Percentiles rank a stretch among this genome's conserved stretches.
Conservation (phyloP, 2,113 vertebrate species). For the Hemicordylus capensis region DNA sequence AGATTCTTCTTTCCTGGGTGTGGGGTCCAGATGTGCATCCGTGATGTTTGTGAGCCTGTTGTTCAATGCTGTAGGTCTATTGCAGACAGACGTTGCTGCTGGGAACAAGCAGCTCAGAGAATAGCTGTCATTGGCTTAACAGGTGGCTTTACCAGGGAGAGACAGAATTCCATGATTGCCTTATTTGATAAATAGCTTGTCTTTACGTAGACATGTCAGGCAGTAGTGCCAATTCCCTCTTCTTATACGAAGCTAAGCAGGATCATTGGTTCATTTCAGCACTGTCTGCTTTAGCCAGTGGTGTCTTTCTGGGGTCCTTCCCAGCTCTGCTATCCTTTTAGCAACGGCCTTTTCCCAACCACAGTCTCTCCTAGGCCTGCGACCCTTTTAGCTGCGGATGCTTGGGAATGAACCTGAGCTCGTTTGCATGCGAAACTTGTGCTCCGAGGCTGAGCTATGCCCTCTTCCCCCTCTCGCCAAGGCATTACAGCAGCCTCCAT, state of each 20-base stretch:
- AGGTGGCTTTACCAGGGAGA: neutral
- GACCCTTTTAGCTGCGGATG: too few species aligned
- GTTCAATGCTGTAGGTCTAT: neutral
- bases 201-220: neutral
- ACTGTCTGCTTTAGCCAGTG: neutral
- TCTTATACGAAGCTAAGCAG: neutral
- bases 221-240: neutral
- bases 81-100: neutral
- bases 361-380: too few species aligned
- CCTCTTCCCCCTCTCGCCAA: neutral
- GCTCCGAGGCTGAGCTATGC: neutral
- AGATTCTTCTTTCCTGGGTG: neutral
- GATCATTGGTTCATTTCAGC: neutral
- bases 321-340: neutral
- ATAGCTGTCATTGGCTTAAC: neutral
- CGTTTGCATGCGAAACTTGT: neutral
- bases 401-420: neutral
- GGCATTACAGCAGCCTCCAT: neutral
- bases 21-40: neutral
- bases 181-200: neutral
- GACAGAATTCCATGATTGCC: neutral
- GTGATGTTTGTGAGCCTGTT: neutral
- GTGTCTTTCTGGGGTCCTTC: neutral
- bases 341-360: too few species aligned
- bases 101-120: neutral